A percentile compares a stretch with the other conserved stretches of the same genome.
phyloP scores from a whole-genome alignment of 2,113 vertebrate species.

The Tenebrosternarchus preto region DNA sequence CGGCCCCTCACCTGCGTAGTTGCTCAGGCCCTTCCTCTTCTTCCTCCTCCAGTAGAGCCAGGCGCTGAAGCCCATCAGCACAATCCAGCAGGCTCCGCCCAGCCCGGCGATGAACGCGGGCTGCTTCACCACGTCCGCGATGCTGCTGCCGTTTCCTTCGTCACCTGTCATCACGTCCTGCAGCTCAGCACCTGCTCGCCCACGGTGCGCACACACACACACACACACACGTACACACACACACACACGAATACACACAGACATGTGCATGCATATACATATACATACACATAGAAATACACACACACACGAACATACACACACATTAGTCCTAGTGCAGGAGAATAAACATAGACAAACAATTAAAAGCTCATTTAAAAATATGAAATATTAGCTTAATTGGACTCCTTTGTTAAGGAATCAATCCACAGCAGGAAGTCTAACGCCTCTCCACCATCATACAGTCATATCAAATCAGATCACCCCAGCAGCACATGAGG shows the following conservation, averaged over 20 bases:
- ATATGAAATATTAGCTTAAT: neutral
- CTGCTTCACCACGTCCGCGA: slow-evolving; percentile 98
- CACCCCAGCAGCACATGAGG: slow-evolving; percentile 35
- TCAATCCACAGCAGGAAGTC: slow-evolving; percentile 9
- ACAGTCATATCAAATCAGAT: slow-evolving; percentile 34
- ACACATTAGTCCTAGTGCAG: neutral
- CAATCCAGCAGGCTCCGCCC: slow-evolving; percentile 98
- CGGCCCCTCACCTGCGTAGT: slow-evolving; percentile 88
- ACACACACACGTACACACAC: neutral
- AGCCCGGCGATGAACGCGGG: slow-evolving; percentile 98
- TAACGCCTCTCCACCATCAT: slow-evolving; percentile 26
- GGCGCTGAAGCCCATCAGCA: slow-evolving; percentile 99
- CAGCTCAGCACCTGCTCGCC: slow-evolving; percentile 73
- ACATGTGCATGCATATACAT: slow-evolving; percentile 23
- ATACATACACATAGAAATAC: no score
- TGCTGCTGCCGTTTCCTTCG: slow-evolving; percentile 96
- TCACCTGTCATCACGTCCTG: slow-evolving; percentile 91
- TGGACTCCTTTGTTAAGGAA: neutral
- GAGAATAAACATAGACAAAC: slow-evolving; percentile 3
- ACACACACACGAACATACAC: neutral
- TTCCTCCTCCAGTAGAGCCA: slow-evolving; percentile 99
- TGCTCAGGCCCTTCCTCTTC: slow-evolving; percentile 99
- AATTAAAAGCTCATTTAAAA: neutral
- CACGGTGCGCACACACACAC: slow-evolving; percentile 20
- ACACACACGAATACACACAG: neutral